Evolutionary conservation across 2,113 vertebrate species (phyloP), one percentile per base, ranked within the genome.

Genomic region (Podocnemis expansa): DNA sequence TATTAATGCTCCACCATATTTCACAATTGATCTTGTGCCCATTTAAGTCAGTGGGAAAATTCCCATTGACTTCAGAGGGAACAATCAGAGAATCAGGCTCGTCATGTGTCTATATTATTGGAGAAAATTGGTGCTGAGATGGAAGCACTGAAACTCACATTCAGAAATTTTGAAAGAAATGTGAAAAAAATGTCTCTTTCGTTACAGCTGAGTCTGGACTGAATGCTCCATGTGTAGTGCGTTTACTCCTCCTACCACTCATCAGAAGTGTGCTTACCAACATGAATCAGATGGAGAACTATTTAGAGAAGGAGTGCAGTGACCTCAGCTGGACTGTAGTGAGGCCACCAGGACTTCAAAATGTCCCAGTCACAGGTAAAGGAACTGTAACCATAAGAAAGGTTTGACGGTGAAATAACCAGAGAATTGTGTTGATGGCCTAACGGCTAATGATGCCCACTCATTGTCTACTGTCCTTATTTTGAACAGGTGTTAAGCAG

Each of bases 241-340:
- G 98, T 13, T 98, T 98, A 92, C 86, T 98, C 11, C 95, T 98
- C 88, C 95, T 99, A 90, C 98, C 98, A 10, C 91, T 98, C 92
- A 98, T 98, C 81, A 97, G 97, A 85, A 98, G 97, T 38, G 93
- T 98, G 76, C 97, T 98, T 82, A 97, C 27, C 88, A 98, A 98
- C 96, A 98, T 98, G 98, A 88, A 97, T 29, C 97, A 98, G 90
- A 98, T 99, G 98, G 98, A 99, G 94, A 84, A 93, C 73, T 94
- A 97, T 87, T 93, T 98, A 79, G 89, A 96, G 79, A 95, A 97
- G 73, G 97, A 95, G 58, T 95, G 94, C 1, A 91, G 97, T 24
- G 98, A 98, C 95, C 94, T 98, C 78, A 97, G 96, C 95, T 98
- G 98, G 98, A 98, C 98, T 10, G 97, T 98, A 45, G 98, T 98